phyloP scores from a whole-genome alignment of 1,140 invertebrate species.

The Saccostrea glomerata region DNA sequence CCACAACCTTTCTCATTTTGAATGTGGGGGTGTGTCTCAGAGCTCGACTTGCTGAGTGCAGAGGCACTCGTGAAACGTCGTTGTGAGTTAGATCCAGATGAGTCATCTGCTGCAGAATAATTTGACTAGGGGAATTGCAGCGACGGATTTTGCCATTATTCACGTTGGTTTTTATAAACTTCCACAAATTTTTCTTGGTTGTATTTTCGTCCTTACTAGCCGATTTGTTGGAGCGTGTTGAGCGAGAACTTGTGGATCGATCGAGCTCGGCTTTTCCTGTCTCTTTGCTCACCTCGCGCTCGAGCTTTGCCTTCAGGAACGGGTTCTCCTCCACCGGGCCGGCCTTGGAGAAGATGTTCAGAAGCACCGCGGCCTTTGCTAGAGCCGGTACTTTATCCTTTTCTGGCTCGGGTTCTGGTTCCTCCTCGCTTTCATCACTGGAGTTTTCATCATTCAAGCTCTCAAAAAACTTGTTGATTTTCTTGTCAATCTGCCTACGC shows the following conservation, averaged over 20 bases:
- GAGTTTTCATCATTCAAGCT: constrained; percentile 51
- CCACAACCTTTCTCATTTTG: constrained; percentile 72
- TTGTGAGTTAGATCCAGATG: constrained; percentile 62
- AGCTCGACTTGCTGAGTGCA: constrained; percentile 67
- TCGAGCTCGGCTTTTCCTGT: not conserved
- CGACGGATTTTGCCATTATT: constrained; percentile 59
- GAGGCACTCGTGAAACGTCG: constrained; percentile 63
- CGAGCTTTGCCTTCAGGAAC: constrained; percentile 1
- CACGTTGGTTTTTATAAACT: constrained; percentile 61
- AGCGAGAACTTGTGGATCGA: not conserved
- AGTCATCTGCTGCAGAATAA: constrained; percentile 69
- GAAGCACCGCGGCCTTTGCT: constrained; percentile 52
- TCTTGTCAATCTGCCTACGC: constrained; percentile 61
- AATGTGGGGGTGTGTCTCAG: constrained; percentile 73
- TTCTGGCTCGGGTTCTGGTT: constrained; percentile 16
- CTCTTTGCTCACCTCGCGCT: not conserved
- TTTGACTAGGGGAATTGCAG: constrained; percentile 65
- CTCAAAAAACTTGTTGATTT: constrained; percentile 66
- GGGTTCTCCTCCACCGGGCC: constrained; percentile 43
- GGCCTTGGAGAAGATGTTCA: constrained; percentile 63
- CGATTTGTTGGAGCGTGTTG: not conserved
- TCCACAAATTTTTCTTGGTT: constrained; percentile 58
- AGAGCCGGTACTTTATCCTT: constrained; percentile 23
- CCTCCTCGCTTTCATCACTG: constrained; percentile 52
- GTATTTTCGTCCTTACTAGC: constrained; percentile 13